Evolutionary conservation across 2,113 vertebrate genomes (phyloP).

Genomic region (Bagarius yarrelli): DNA sequence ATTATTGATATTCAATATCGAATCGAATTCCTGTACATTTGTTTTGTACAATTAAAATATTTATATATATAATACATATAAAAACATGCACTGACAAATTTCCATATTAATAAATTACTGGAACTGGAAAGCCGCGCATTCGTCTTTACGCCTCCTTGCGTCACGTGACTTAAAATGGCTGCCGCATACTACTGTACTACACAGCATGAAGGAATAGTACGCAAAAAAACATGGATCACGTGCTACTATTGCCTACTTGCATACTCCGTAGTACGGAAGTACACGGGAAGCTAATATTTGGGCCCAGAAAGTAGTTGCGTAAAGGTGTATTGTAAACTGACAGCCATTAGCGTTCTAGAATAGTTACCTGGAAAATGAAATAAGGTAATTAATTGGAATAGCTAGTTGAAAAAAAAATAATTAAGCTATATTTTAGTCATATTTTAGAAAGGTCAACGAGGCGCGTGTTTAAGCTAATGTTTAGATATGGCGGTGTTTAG

Average conservation of each 20-base stretch:
- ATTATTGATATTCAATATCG: no score
- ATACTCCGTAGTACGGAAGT: conserved; percentile 6
- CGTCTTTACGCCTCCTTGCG: background rate
- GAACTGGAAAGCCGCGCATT: background rate
- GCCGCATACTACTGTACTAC: conserved; percentile 9
- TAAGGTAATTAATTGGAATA: background rate
- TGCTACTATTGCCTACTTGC: background rate
- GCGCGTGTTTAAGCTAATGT: background rate
- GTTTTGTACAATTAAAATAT: no score
- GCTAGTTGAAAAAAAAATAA: background rate
- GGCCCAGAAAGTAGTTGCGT: background rate
- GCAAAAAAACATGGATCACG: background rate
- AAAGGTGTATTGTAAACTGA: background rate
- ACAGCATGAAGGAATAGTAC: background rate
- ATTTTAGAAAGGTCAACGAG: background rate
- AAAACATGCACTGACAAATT: no score
- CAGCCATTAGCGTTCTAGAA: background rate
- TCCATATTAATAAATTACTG: background rate
- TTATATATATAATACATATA: no score
- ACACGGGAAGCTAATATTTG: background rate
- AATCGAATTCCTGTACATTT: no score
- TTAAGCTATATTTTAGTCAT: background rate
- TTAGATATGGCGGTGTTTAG: background rate
- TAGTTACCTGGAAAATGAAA: background rate
- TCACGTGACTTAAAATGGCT: conserved; percentile 32